Conservation (phyloP, 1,140 invertebrate genomes). For the Holotrichia oblita region DNA sequence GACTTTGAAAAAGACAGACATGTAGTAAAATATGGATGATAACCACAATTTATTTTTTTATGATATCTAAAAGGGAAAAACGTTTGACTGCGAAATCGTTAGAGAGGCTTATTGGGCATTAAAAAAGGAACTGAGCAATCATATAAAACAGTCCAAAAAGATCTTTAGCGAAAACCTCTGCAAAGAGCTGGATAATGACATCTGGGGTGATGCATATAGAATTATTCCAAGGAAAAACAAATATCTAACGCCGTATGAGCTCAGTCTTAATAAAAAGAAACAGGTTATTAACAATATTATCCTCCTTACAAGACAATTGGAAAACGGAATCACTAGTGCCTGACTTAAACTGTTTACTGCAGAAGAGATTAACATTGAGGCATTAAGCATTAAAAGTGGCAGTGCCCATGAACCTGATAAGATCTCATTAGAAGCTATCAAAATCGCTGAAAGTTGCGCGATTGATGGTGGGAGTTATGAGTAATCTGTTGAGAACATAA, state of each 20-base stretch:
- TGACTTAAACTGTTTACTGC: background rate
- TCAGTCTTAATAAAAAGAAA: background rate
- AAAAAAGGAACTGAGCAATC: background rate
- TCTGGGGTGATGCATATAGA: background rate
- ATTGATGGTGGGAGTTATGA: constrained; percentile 40
- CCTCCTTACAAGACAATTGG: background rate
- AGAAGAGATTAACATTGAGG: constrained; percentile 16
- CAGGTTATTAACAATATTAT: background rate
- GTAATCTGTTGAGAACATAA: constrained; percentile 27
- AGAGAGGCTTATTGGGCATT: background rate
- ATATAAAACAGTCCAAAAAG: background rate
- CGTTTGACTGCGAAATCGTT: background rate
- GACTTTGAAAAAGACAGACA: too few species aligned
- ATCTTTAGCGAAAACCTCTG: background rate
- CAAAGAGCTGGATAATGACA: background rate
- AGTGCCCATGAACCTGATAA: constrained; percentile 46
- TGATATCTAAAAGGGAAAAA: background rate
- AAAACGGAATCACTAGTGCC: background rate
- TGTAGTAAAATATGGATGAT: too few species aligned
- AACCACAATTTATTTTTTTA: too few species aligned
- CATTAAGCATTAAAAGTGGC: constrained; percentile 38
- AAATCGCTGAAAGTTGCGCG: background rate
- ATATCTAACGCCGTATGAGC: background rate
- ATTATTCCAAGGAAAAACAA: background rate
- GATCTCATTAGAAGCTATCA: constrained; percentile 44